phyloP scores from a whole-genome alignment of 2,797 vertebrate species.

The Enteromius trimaculatus region DNA sequence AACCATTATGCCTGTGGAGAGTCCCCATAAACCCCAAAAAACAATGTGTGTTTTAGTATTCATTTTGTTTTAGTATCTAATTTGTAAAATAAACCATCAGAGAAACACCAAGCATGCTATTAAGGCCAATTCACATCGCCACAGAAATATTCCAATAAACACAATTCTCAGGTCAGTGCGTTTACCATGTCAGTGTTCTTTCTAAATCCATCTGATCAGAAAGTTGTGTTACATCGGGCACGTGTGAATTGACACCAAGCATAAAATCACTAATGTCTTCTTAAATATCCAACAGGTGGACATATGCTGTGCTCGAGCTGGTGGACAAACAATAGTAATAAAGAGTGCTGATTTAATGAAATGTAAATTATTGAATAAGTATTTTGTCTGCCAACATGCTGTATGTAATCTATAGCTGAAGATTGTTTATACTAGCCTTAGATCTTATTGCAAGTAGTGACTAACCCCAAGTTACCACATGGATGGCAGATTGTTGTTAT shows the following conservation, averaged over 20 bases:
- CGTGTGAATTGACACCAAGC: background rate
- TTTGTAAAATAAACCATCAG: background rate
- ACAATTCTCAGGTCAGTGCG: background rate
- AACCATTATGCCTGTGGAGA: no score
- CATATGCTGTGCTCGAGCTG: background rate
- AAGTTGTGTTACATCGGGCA: background rate
- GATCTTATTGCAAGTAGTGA: background rate
- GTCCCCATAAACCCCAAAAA: no score
- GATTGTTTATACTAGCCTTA: background rate
- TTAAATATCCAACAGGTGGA: background rate
- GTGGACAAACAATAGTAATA: background rate
- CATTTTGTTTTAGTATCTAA: background rate
- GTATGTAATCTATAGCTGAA: background rate
- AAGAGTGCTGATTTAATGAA: background rate
- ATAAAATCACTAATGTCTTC: background rate
- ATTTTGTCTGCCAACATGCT: background rate
- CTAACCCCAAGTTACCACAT: background rate
- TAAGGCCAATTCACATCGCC: background rate
- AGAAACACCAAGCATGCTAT: background rate
- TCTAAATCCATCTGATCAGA: background rate
- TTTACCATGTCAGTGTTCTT: background rate
- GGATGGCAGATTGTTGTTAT: constrained; percentile 1
- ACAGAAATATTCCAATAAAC: background rate
- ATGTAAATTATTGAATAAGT: background rate
- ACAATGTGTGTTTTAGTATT: background rate